These are phyloP conservation scores for Rotaria socialis DNA, from an alignment of 2,888 invertebrate genomes.

Conservation along the genomic window DNA sequence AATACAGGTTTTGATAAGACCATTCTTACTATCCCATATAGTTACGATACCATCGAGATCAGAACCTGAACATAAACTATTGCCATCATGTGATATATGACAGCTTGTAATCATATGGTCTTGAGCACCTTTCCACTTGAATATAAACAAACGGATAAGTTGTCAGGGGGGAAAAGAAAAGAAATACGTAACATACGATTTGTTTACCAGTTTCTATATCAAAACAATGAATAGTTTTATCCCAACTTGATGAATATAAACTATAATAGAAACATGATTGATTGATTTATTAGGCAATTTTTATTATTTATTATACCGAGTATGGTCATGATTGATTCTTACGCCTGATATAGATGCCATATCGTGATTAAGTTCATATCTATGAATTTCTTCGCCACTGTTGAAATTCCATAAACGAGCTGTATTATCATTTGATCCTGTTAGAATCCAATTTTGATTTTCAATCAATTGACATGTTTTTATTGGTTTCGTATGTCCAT, in stretches of 20 bases:
- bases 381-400: constrained; percentile 50
- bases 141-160: constrained; percentile 24
- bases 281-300: constrained; percentile 38
- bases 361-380: constrained; percentile 50
- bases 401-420: constrained; percentile 53
- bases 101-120: constrained; percentile 55
- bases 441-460: constrained; percentile 50
- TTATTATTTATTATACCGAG: constrained; percentile 48
- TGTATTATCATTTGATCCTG: constrained; percentile 53
- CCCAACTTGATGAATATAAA: constrained; percentile 51
- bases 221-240: constrained; percentile 53
- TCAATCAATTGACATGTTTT: constrained; percentile 50
- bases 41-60: constrained; percentile 54
- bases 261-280: not conserved
- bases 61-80: constrained; percentile 53
- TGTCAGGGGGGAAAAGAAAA: not conserved
- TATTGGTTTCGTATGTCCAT: constrained; percentile 54
- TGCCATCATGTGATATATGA: constrained; percentile 53
- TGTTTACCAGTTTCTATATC: constrained; percentile 53
- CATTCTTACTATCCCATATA: constrained; percentile 53
- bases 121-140: constrained; percentile 54
- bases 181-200: constrained; percentile 50
- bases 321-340: constrained; percentile 49
- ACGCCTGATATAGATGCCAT: constrained; percentile 50
- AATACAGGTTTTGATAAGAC: constrained; percentile 50